These are phyloP conservation scores for Clepsis dumicolana DNA, from an alignment of 2,888 invertebrate species.

Conservation along the genomic window DNA sequence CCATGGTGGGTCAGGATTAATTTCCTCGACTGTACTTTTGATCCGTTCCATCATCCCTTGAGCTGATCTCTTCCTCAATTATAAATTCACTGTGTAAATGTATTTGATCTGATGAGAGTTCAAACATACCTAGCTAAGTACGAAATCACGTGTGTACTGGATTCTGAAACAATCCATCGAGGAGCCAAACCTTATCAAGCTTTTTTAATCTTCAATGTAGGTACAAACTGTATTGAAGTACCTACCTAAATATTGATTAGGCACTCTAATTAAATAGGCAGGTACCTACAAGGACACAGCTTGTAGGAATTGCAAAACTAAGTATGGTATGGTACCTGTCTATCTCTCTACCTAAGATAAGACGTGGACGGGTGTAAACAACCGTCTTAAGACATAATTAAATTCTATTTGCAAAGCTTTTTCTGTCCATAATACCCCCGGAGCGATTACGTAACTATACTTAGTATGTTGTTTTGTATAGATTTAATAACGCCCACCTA, in stretches of 20 bases:
- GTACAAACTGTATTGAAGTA: background rate
- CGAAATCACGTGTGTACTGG: background rate
- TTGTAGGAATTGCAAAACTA: background rate
- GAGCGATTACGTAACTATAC: background rate
- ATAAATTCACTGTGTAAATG: too few species aligned
- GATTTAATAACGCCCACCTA: constrained; percentile 16
- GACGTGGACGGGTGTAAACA: background rate
- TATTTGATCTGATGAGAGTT: background rate
- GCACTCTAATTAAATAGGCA: background rate
- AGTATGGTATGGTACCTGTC: background rate
- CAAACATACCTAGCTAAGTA: too few species aligned
- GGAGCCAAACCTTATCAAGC: background rate
- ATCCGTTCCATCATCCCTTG: too few species aligned
- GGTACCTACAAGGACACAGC: background rate
- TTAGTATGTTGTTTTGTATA: background rate
- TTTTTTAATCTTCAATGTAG: constrained; percentile 2
- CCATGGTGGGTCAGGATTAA: too few species aligned
- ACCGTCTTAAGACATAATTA: constrained; percentile 1
- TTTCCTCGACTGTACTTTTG: too few species aligned
- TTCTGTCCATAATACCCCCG: background rate
- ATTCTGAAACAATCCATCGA: background rate
- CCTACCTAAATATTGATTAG: background rate
- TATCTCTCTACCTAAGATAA: background rate
- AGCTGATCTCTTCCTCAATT: too few species aligned
- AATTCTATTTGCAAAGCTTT: constrained; percentile 11